Base-by-base conservation (phyloP, 2,888 invertebrate species). In the Metellina segmentata region DNA sequence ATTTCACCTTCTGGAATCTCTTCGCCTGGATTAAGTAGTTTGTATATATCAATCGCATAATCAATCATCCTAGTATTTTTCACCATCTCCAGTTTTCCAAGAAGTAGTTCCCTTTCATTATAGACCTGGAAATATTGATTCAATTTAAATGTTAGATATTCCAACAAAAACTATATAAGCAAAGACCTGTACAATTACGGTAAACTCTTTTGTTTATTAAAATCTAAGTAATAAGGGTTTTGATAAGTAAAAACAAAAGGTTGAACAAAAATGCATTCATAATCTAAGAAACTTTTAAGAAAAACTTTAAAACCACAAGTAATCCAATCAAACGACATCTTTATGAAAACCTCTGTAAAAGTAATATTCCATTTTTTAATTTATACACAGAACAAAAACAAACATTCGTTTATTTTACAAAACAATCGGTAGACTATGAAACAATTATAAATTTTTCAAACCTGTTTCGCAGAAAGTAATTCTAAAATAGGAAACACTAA, bases 61-160 rank as follows among this genome's bases (percentile, higher is more conserved):
- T 99, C 99, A 94, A 99, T 97, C 99, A 99, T 99, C 95, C 99
- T 99, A 88, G 99, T 99, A 96, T 98, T 98, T 95, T 98, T 98
- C 86, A 99, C 96, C 94, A 99, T 97, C 94, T 98, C 98, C 94
- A 99, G 96, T 95, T 99, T 99, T 72, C 98, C 98, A 95, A 98
- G 97, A 19, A 98, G 96, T 93, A 99, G 96, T 94, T 99, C 98
- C 93, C 97, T 97, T 95, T 98, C 98, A 95, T 98, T 97, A 95
- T 99, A 99, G 93, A 98, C 98, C 99, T 99, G 95, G 90, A 96
- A 96, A 93, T 34, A 34, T 34, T 4, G 4, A 79, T 71, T 70
- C n/a, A 34, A 34, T 34, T 34, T 34, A 34, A 34, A 34, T 34
- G 4, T 4, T 34, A 34, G 4, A 34, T 34, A 1, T 34, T 34